These are phyloP conservation scores for Columba janthina DNA, from an alignment of 2,113 vertebrate species.

Conservation along the genomic window DNA sequence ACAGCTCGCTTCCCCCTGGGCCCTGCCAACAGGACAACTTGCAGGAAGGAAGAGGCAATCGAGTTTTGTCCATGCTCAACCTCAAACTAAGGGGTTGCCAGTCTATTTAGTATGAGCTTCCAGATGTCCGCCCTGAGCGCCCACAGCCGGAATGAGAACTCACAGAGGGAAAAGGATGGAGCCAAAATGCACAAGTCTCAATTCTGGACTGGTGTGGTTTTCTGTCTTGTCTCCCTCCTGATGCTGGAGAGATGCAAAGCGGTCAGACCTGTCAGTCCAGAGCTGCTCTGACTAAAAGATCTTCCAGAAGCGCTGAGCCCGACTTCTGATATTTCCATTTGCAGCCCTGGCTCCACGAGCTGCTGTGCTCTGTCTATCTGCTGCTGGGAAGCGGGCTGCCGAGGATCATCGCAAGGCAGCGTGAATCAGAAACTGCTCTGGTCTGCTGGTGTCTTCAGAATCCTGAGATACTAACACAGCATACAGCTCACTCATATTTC, in stretches of 20 bases:
- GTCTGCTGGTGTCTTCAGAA: neutral
- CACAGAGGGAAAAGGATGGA: neutral
- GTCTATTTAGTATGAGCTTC: neutral
- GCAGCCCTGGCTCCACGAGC: neutral
- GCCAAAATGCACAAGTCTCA: neutral
- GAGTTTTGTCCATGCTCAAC: neutral
- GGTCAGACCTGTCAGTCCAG: neutral
- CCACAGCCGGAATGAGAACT: neutral
- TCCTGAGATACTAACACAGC: accelerated
- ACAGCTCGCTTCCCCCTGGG: neutral
- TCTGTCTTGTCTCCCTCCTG: neutral
- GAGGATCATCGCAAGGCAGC: neutral
- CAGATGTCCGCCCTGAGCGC: neutral
- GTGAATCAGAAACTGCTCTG: neutral
- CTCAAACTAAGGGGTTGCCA: neutral
- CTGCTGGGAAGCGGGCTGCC: neutral
- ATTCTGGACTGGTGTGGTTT: neutral
- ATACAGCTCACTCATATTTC: neutral
- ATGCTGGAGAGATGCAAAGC: neutral
- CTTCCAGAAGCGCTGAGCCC: neutral
- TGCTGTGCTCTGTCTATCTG: neutral
- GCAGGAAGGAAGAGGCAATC: neutral
- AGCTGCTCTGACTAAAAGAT: neutral
- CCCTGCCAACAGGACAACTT: neutral
- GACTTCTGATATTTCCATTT: neutral